Base-by-base conservation (phyloP, 2,113 vertebrate species). In the Probosciger aterrimus region DNA sequence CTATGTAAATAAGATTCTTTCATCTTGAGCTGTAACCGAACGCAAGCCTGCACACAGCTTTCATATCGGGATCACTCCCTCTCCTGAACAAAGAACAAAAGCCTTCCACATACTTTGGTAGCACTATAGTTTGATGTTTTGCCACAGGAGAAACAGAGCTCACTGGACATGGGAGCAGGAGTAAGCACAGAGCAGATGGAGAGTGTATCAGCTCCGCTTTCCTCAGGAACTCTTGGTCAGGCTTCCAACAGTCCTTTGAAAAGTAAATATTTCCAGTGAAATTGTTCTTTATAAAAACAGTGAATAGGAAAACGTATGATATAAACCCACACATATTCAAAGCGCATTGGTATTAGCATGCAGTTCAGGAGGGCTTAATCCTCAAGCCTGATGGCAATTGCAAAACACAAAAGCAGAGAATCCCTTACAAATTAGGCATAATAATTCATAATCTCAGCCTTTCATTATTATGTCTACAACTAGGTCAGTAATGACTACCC, bases 361-460 rank as follows among this genome's bases (percentile, higher is more conserved):
- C 86, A 88, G 57, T 96, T 92, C 88, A 75, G 64, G 85, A 73
- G 73, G 69, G 24, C 67, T 94, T 94, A 92, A 84, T 95, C 77
- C 90, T 92, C 88, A 81, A 83, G 65, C 80, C 92, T 93, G 86
- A 92, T 68, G 83, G 92, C 81, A 96, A 96, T 69, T 91, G 69
- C 88, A 79, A 82, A 95, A 93, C 86, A 95, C 80, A 95, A 96
- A 92, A 95, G 92, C 90, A 82, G 70, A 94, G 86, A 96, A 96
- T 96, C 95, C 92, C 77, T 93, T 96, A 95, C 95, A 96, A 96
- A 96, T 94, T 95, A 90, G 92, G 92, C 90, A 94, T 83, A 94
- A 94, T 89, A 96, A 93, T 92, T 96, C 76, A 93, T 92, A 94
- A 96, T 93, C 93, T 93, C 62, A 86, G 93, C 65, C 83, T 89